These are phyloP conservation scores for Drosophila dives DNA, from an alignment of 2,888 invertebrate species.

Conservation along the genomic window DNA sequence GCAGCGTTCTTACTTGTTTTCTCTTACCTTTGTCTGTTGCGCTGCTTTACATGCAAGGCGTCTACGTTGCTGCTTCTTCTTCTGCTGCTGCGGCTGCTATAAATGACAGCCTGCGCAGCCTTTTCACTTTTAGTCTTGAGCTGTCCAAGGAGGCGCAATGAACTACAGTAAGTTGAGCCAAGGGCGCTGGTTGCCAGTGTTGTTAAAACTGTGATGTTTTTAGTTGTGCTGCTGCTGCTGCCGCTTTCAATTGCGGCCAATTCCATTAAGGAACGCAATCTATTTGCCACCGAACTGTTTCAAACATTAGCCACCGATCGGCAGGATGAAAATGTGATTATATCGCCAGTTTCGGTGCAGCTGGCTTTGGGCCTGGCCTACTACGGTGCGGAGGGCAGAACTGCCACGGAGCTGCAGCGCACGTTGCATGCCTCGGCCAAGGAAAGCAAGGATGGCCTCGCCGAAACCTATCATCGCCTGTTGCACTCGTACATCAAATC, in stretches of 20 bases:
- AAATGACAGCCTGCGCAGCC: constrained; percentile 67
- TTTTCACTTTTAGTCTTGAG: constrained; percentile 74
- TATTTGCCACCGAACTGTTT: constrained; percentile 81
- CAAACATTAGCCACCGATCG: constrained; percentile 80
- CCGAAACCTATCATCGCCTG: constrained; percentile 77
- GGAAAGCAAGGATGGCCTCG: constrained; percentile 79
- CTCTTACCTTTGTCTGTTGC: constrained; percentile 23
- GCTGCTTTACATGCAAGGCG: constrained; percentile 65
- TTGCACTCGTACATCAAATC: constrained; percentile 82
- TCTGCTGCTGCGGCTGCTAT: constrained; percentile 55
- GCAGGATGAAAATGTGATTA: constrained; percentile 79
- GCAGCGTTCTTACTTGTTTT: constrained; percentile 13
- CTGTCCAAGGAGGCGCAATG: constrained; percentile 72
- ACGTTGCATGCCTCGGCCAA: constrained; percentile 78
- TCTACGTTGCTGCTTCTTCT: constrained; percentile 36
- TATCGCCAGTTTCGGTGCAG: constrained; percentile 80
- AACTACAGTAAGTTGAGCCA: constrained; percentile 52
- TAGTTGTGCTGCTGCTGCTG: constrained; percentile 36
- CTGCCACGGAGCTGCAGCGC: constrained; percentile 75
- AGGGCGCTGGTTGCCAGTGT: not conserved
- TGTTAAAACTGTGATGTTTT: not conserved
- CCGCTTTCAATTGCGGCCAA: constrained; percentile 51
- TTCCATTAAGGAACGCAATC: constrained; percentile 77
- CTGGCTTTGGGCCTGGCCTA: constrained; percentile 78
- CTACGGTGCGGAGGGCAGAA: constrained; percentile 77